A percentile compares a stretch with the other conserved stretches of the same genome.
Conservation (phyloP, 2,797 vertebrate genomes). For the Pseudomugil gertrudae region DNA sequence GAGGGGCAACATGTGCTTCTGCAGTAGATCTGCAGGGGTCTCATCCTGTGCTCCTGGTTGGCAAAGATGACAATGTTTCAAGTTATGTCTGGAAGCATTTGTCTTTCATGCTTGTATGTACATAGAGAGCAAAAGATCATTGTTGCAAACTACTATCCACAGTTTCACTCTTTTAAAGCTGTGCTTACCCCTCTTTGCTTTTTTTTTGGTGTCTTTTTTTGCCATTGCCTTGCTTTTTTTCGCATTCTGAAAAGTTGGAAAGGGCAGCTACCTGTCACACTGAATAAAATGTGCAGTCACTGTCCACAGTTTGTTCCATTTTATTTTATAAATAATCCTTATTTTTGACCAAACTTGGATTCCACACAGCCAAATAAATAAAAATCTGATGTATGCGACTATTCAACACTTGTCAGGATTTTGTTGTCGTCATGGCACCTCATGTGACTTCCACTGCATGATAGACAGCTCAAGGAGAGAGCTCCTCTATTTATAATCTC, state of each 20-base stretch:
- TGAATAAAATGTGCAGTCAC: conserved; percentile 78
- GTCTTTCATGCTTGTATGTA: conserved; percentile 47
- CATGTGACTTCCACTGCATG: conserved; percentile 18
- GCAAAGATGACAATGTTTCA: conserved; percentile 11
- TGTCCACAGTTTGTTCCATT: conserved; percentile 54
- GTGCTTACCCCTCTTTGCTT: conserved; percentile 32
- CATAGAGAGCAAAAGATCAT: conserved; percentile 62
- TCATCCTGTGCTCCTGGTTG: conserved; percentile 56
- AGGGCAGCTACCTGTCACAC: conserved; percentile 74
- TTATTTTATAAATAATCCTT: conserved; percentile 20
- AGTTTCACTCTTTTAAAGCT: conserved; percentile 55
- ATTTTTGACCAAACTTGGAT: conserved; percentile 1
- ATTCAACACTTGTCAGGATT: not conserved
- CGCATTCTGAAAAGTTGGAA: conserved; percentile 61
- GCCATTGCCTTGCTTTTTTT: conserved; percentile 49
- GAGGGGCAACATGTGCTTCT: conserved; percentile 19
- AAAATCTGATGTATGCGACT: not conserved
- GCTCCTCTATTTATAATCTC: conserved; percentile 76
- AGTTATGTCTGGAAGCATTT: conserved; percentile 43
- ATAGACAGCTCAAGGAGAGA: conserved; percentile 16
- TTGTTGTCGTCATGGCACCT: not conserved
- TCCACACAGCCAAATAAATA: not conserved
- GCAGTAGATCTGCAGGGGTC: conserved; percentile 15
- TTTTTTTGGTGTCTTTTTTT: conserved; percentile 5
- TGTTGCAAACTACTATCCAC: conserved; percentile 54